Evolutionary conservation across 2,113 vertebrate species (phyloP).

Genomic region (Neomonachus schauinslandi): DNA sequence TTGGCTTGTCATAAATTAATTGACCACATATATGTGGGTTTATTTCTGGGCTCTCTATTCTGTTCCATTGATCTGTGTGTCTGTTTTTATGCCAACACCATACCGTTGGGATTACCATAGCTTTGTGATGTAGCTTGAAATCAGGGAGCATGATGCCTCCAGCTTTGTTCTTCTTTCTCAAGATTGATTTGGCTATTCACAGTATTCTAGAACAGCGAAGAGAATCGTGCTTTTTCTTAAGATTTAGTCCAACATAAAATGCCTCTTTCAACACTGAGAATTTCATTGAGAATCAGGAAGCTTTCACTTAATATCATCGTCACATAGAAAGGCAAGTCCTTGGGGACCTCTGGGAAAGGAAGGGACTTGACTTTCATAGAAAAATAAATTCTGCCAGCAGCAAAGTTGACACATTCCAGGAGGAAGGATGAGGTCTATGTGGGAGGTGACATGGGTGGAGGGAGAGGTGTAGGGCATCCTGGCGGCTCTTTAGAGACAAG

Average conservation of each 20-base stretch:
- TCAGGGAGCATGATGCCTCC: neutral
- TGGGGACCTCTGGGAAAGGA: constrained; percentile 12
- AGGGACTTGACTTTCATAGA: neutral
- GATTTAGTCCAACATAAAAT: neutral
- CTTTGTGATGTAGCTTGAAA: neutral
- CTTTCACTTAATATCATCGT: neutral
- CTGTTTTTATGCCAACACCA: neutral
- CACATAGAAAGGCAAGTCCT: neutral
- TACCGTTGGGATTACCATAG: neutral
- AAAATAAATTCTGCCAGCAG: neutral
- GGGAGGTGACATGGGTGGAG: neutral
- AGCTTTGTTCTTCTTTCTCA: neutral
- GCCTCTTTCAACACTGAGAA: neutral
- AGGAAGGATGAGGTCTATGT: neutral
- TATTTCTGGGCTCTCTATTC: neutral
- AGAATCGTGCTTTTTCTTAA: neutral
- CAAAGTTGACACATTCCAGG: neutral
- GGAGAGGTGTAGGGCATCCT: neutral
- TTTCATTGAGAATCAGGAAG: neutral
- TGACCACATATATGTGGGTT: neutral
- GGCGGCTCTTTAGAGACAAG: neutral
- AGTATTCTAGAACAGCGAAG: neutral
- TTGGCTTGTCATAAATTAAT: neutral
- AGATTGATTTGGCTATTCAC: neutral
- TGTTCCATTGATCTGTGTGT: neutral